Conservation (phyloP, 2,797 vertebrate genomes). For the Semaprochilodus insignis region DNA sequence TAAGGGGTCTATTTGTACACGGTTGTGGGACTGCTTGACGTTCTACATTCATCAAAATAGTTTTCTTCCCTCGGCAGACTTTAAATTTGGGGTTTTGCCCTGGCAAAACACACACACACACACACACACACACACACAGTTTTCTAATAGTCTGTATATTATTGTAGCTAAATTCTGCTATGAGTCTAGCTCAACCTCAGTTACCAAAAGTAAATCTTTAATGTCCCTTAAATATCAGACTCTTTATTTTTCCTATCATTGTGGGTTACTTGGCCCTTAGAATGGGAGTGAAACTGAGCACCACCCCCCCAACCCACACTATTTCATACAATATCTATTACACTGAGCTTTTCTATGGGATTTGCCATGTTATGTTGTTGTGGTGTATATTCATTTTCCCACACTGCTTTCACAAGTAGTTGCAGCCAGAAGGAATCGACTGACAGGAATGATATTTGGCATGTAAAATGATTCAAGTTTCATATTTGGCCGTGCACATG, state of each 20-base stretch:
- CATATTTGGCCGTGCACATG: no score
- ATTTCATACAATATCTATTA: not conserved
- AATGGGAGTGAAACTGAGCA: not conserved
- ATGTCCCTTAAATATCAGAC: not conserved
- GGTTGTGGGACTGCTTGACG: not conserved
- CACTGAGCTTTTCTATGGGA: not conserved
- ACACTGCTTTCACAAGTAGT: no score
- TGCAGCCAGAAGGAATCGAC: no score
- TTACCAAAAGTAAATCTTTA: not conserved
- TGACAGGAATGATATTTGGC: no score
- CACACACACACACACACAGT: not conserved
- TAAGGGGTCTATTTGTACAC: constrained; percentile 14
- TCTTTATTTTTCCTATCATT: not conserved
- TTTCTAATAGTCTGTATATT: not conserved
- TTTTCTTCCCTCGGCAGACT: not conserved
- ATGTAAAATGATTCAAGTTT: no score
- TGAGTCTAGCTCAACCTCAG: not conserved
- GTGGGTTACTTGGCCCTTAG: not conserved
- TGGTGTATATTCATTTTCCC: no score
- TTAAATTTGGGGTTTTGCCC: constrained; percentile 8
- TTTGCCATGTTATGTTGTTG: no score
- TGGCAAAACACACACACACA: not conserved
- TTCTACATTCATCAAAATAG: constrained; percentile 30
- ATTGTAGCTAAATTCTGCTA: not conserved
- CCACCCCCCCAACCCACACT: not conserved